A percentile compares a stretch with the other conserved stretches of the same genome.
Evolutionary conservation across 2,113 vertebrate genomes (phyloP).

Genomic region (Alethe castanea): DNA sequence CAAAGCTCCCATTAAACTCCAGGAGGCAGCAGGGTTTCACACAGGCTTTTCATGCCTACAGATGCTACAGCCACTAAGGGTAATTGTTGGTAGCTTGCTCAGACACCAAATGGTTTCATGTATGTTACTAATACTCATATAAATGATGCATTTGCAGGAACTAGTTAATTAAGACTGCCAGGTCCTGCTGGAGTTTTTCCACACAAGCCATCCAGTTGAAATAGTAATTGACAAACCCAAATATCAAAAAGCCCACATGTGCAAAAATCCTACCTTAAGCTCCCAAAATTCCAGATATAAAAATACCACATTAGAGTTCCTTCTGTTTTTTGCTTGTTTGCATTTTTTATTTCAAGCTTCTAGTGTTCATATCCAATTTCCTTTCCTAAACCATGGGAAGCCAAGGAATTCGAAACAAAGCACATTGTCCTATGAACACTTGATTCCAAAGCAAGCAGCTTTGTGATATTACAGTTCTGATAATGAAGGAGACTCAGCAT

Average conservation of each 20-base stretch:
- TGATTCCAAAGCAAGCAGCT: background rate
- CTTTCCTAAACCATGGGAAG: background rate
- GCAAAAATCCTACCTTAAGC: background rate
- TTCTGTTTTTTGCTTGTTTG: background rate
- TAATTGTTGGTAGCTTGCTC: background rate
- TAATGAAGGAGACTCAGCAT: background rate
- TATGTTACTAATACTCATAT: background rate
- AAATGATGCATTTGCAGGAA: background rate
- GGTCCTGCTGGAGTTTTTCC: background rate
- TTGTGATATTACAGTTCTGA: background rate
- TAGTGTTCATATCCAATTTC: background rate
- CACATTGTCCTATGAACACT: background rate
- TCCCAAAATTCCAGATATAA: background rate
- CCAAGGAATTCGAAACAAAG: background rate
- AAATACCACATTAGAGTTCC: background rate
- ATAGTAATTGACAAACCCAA: background rate
- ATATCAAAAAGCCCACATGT: background rate
- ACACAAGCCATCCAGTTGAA: background rate
- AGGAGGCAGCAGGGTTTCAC: conserved; percentile 56
- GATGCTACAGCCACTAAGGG: background rate
- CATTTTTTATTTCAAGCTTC: background rate
- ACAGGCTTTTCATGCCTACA: background rate
- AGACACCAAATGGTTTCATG: background rate
- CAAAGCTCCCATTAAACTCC: conserved; percentile 24
- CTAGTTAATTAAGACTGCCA: background rate